Percentiles rank a stretch among this genome's conserved stretches.
phyloP scores from a whole-genome alignment of 2,888 invertebrate genomes.

The Sphaerophoria taeniata region DNA sequence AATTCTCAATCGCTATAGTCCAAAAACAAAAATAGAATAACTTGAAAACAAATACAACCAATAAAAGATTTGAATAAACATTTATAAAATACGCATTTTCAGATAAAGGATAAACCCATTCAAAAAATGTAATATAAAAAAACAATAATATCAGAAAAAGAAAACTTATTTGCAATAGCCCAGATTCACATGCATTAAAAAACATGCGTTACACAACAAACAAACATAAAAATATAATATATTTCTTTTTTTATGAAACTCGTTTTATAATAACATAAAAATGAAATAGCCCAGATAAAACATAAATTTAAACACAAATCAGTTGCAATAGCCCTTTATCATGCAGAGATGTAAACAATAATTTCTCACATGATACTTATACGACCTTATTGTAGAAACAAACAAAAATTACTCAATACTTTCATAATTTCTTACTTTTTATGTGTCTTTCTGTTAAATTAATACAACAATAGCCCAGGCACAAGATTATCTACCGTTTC shows the following conservation, averaged over 20 bases:
- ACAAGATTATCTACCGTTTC: slow-evolving; percentile 33
- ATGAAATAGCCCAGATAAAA: slow-evolving; percentile 63
- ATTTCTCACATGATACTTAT: slow-evolving; percentile 42
- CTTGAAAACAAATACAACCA: slow-evolving; percentile 5
- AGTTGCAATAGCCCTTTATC: slow-evolving; percentile 73
- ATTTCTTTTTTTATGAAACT: slow-evolving; percentile 27
- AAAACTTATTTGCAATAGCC: slow-evolving; percentile 70
- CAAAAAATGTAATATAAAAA: slow-evolving; percentile 37
- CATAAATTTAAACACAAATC: slow-evolving; percentile 51
- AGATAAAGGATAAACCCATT: slow-evolving; percentile 71
- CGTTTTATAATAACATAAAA: slow-evolving; percentile 35
- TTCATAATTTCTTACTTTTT: background rate
- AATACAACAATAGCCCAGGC: slow-evolving; percentile 65
- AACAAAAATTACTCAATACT: slow-evolving; percentile 37
- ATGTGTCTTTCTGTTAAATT: slow-evolving; percentile 12
- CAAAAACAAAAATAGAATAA: slow-evolving; percentile 35
- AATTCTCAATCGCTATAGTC: slow-evolving; percentile 50
- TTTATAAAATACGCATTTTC: slow-evolving; percentile 66
- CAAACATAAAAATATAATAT: slow-evolving; percentile 23
- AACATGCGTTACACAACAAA: slow-evolving; percentile 64
- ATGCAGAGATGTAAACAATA: slow-evolving; percentile 33
- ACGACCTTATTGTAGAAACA: slow-evolving; percentile 25
- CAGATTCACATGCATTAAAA: slow-evolving; percentile 54
- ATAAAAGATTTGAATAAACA: slow-evolving; percentile 9
- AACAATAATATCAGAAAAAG: slow-evolving; percentile 21